Evolutionary conservation across 1,140 invertebrate genomes (phyloP), one percentile per base, ranked within the genome.

Genomic region (Phymastichus coffea): DNA sequence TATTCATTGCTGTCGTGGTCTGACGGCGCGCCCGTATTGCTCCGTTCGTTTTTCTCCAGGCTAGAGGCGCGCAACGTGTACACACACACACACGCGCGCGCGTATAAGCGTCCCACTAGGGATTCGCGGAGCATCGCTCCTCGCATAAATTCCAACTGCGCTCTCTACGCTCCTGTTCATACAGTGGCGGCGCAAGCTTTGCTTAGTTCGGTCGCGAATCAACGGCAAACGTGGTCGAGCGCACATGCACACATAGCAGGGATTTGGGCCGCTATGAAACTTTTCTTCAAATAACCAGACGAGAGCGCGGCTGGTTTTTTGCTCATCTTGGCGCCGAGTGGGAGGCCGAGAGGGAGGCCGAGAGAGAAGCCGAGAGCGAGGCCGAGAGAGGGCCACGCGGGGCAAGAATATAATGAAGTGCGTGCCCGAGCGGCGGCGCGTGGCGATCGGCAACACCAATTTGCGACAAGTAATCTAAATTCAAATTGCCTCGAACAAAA

Each of bases 381-480:
- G 37, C n/a, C 14, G 57, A 49, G 55, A 30, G 40, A 41, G 44
- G 17, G 47, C 0, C 9, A 14, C 9, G 22, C 1, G 10, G 9
- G 20, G 43, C 17, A 15, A 25, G 57, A 56, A 37, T 46, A 63
- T 63, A 63, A 62, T 41, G 60, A 57, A 20, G 57, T 58, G 55
- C 26, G 48, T 64, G 33, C 17, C 10, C 2, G 12, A 44, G 20
- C 41, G 19, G 44, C 63, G 41, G 44, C 62, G 64, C 64, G 52
- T 68, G 69, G 67, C 67, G 68, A 75, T 74, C 68, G 70, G 67
- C 63, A 61, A 62, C 67, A 66, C 68, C 72, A 75, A 78, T 76
- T 72, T 76, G 73, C 68, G 70, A 74, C 73, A 77, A 74, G 74
- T 79, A 79, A 79, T 78, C 73, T 79, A 79, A 78, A 78, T 79